A percentile compares a stretch with the other conserved stretches of the same genome.
Conservation (phyloP, 1,140 invertebrate genomes). For the Colletes latitarsis region DNA sequence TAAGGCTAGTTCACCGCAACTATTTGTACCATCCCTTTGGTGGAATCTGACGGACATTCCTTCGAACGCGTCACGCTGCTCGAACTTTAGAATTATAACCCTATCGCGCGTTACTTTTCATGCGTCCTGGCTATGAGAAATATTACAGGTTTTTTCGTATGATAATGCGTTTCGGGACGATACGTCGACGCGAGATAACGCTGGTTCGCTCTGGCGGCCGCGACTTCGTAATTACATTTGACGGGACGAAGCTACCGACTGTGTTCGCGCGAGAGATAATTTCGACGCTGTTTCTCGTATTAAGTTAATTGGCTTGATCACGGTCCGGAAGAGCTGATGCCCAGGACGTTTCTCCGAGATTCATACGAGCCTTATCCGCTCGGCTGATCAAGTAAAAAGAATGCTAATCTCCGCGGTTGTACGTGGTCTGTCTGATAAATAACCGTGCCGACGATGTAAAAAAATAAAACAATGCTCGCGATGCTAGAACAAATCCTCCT, state of each 20-base stretch:
- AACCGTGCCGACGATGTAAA: no score
- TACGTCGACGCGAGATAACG: neutral
- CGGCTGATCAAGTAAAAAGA: neutral
- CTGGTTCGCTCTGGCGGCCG: no score
- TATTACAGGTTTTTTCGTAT: conserved; percentile 13
- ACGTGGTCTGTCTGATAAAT: no score
- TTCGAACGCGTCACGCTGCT: conserved; percentile 7
- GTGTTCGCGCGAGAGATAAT: neutral
- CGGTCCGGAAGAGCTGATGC: neutral
- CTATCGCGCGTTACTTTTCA: conserved; percentile 16
- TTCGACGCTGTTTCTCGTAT: neutral
- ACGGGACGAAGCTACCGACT: neutral
- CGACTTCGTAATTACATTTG: conserved; percentile 23
- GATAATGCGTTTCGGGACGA: conserved; percentile 15
- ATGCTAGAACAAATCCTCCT: no score
- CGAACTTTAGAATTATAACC: conserved; percentile 7
- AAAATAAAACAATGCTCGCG: no score
- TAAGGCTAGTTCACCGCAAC: no score
- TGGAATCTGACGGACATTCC: no score
- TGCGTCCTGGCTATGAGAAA: conserved; percentile 1
- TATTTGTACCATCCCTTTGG: no score
- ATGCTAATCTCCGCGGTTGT: conserved; percentile 7
- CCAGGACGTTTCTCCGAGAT: neutral
- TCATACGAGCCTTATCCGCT: neutral
- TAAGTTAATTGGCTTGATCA: conserved; percentile 22